These are phyloP conservation scores for Stenolophus ochropezus DNA, from an alignment of 2,888 invertebrate species.

Conservation along the genomic window DNA sequence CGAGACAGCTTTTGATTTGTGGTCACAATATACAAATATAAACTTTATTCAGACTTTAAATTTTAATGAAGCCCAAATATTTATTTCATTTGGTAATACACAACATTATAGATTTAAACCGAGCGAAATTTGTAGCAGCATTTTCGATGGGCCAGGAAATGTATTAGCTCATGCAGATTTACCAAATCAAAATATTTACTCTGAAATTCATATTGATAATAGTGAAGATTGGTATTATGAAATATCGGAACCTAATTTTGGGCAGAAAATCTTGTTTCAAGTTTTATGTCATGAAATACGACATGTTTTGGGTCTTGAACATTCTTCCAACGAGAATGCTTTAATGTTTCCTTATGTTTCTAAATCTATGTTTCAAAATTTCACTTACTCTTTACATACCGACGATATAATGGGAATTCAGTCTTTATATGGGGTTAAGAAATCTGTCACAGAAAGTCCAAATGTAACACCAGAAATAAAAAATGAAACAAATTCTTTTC, in stretches of 20 bases:
- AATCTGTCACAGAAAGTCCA: neutral
- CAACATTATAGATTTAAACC: neutral
- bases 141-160: neutral
- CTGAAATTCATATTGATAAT: neutral
- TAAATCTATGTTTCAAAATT: neutral
- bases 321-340: neutral
- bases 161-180: neutral
- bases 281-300: slow-evolving; percentile 3
- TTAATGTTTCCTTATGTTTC: neutral
- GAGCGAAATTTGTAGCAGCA: neutral
- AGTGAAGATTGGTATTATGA: neutral
- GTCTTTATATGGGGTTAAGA: neutral
- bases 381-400: neutral
- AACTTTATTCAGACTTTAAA: neutral
- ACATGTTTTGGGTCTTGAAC: neutral
- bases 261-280: neutral
- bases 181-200: neutral
- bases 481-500: neutral
- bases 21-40: neutral
- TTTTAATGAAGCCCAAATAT: neutral
- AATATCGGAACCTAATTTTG: neutral
- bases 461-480: neutral
- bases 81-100: neutral
- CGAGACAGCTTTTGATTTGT: too few relatives aligned
- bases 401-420: neutral